Percentiles rank a stretch among this genome's conserved stretches.
Evolutionary conservation across 2,888 invertebrate species (phyloP).

Genomic region (Tryphoninae sp.): DNA sequence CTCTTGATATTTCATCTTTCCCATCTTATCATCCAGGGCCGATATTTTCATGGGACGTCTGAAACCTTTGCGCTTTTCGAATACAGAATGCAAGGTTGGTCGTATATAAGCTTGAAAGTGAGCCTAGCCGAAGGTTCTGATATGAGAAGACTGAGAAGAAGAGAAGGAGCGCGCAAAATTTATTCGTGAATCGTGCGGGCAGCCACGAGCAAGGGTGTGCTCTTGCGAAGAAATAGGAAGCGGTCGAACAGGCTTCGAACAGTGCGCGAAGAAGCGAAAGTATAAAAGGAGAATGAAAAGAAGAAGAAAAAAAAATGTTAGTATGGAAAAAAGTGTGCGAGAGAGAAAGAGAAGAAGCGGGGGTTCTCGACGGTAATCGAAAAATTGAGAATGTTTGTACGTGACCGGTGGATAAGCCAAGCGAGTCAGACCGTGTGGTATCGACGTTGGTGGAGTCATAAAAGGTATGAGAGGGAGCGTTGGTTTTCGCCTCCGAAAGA

Average conservation of each 20-base stretch:
- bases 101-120: slow-evolving; percentile 12
- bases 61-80: neutral
- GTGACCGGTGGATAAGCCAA: slow-evolving; percentile 52
- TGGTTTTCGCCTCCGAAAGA: slow-evolving; percentile 11
- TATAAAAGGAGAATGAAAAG: neutral
- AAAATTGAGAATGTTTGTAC: slow-evolving; percentile 61
- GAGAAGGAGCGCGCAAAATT: slow-evolving; percentile 39
- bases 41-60: neutral
- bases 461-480: slow-evolving; percentile 13
- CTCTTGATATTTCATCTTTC: neutral
- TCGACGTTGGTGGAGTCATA: slow-evolving; percentile 22
- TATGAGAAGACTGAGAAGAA: neutral
- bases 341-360: neutral
- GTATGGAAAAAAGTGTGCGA: neutral
- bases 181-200: slow-evolving; percentile 51
- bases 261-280: neutral
- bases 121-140: neutral
- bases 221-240: slow-evolving; percentile 25
- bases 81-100: neutral
- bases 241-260: neutral
- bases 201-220: slow-evolving; percentile 25
- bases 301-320: neutral
- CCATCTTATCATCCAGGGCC: neutral
- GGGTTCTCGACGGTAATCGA: slow-evolving; percentile 35
- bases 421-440: slow-evolving; percentile 31